Evolutionary conservation across 2,113 vertebrate species (phyloP).

Genomic region (Pampusana beccarii): DNA sequence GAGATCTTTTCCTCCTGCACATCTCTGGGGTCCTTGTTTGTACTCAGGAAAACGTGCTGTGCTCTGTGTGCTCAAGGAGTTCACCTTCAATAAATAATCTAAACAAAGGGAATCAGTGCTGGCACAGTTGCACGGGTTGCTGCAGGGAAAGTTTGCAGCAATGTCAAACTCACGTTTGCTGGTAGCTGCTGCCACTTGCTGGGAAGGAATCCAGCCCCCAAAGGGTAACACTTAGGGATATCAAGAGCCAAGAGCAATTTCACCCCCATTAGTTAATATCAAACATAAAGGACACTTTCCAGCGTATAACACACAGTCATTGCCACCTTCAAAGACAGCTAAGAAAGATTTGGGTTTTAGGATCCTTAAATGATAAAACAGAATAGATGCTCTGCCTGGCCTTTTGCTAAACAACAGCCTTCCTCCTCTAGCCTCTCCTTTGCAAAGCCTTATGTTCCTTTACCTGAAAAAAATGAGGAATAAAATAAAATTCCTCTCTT

Average conservation of each 20-base stretch:
- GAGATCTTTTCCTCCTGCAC: background rate
- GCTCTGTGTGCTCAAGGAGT: conserved; percentile 8
- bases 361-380: background rate
- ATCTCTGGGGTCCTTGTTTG: background rate
- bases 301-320: background rate
- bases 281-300: conserved; percentile 18
- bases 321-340: background rate
- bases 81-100: conserved; percentile 48
- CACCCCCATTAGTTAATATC: conserved; percentile 50
- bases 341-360: background rate
- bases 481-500: background rate
- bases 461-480: background rate
- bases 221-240: conserved; percentile 34
- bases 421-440: background rate
- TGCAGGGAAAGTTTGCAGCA: conserved; percentile 54
- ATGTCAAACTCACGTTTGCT: conserved; percentile 65
- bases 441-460: background rate
- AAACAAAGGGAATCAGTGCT: background rate
- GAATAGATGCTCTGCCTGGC: background rate
- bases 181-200: conserved; percentile 42
- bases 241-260: conserved; percentile 34
- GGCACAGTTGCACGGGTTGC: conserved; percentile 19
- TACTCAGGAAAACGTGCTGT: background rate
- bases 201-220: conserved; percentile 58
- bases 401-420: background rate